Conservation (phyloP, 2,113 vertebrate genomes). For the Plectropomus leopardus region DNA sequence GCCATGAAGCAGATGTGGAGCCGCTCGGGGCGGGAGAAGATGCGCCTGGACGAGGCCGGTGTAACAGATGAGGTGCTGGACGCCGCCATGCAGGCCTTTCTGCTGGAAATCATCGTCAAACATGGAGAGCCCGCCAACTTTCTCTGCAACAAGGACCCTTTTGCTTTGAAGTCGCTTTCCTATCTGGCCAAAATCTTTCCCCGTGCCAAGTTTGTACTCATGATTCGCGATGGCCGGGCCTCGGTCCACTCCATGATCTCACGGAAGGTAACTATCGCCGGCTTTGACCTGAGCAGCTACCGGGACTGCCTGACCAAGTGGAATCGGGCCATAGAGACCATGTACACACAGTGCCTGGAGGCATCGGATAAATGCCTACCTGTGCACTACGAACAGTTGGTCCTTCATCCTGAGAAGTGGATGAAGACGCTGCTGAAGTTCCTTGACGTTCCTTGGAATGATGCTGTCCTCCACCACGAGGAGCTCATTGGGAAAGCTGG, state of each 20-base stretch:
- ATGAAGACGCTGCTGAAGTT: constrained; percentile 95
- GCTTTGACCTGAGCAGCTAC: constrained; percentile 97
- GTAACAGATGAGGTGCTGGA: constrained; percentile 97
- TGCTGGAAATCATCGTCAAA: constrained; percentile 97
- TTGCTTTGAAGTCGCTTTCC: constrained; percentile 94
- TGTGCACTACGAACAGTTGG: constrained; percentile 94
- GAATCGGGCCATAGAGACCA: constrained; percentile 98
- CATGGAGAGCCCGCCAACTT: constrained; percentile 95
- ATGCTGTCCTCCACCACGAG: constrained; percentile 95
- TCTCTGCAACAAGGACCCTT: constrained; percentile 98
- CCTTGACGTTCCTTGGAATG: constrained; percentile 93
- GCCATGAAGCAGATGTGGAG: constrained; percentile 99
- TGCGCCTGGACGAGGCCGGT: constrained; percentile 95
- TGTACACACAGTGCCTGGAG: constrained; percentile 97
- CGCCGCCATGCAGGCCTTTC: constrained; percentile 96
- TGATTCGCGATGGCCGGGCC: constrained; percentile 95
- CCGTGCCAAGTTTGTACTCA: constrained; percentile 95
- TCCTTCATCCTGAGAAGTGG: constrained; percentile 96
- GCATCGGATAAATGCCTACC: constrained; percentile 92
- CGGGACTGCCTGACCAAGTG: constrained; percentile 98
- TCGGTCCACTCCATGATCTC: constrained; percentile 99
- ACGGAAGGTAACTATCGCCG: constrained; percentile 96
- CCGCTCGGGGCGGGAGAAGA: constrained; percentile 95
- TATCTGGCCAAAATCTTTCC: constrained; percentile 97
- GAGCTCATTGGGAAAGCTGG: constrained; percentile 98